Percentiles rank a stretch among this genome's conserved stretches.
These are phyloP conservation scores for Lethrus apterus DNA, from an alignment of 1,140 invertebrate genomes.

Conservation along the genomic window DNA sequence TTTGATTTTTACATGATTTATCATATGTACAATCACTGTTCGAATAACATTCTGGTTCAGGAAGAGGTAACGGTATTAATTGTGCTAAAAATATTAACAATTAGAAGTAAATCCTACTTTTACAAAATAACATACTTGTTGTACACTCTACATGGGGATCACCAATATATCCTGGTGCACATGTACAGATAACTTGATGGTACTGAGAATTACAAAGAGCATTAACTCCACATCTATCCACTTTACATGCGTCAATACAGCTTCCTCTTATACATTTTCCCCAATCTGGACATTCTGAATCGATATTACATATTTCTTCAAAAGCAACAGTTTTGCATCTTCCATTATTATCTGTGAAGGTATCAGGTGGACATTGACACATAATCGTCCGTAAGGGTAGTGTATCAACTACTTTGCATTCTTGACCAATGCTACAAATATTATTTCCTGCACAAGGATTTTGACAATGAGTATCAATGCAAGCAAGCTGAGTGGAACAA, in stretches of 20 bases:
- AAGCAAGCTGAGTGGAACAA: conserved; percentile 64
- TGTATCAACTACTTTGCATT: conserved; percentile 71
- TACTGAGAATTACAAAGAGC: conserved; percentile 70
- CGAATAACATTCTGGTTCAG: conserved; percentile 60
- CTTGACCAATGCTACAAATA: conserved; percentile 65
- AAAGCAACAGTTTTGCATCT: conserved; percentile 51
- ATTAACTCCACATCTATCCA: conserved; percentile 73
- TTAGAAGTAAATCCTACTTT: no score
- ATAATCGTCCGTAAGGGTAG: conserved; percentile 71
- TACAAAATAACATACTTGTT: conserved; percentile 39
- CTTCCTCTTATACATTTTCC: conserved; percentile 67
- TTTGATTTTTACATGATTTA: conserved; percentile 64
- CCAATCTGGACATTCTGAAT: conserved; percentile 62
- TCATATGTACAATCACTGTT: conserved; percentile 70
- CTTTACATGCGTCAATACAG: conserved; percentile 72
- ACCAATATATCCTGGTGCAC: conserved; percentile 69
- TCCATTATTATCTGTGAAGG: conserved; percentile 53
- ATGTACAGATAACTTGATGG: conserved; percentile 70
- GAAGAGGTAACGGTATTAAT: conserved; percentile 42
- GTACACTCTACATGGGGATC: conserved; percentile 77
- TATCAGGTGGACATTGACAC: conserved; percentile 72
- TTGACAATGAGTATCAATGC: conserved; percentile 66
- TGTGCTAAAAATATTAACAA: conserved; percentile 48
- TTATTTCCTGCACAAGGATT: conserved; percentile 64
- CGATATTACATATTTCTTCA: conserved; percentile 54